phyloP scores from a whole-genome alignment of 2,888 invertebrate species.

The Heliconius hortense region DNA sequence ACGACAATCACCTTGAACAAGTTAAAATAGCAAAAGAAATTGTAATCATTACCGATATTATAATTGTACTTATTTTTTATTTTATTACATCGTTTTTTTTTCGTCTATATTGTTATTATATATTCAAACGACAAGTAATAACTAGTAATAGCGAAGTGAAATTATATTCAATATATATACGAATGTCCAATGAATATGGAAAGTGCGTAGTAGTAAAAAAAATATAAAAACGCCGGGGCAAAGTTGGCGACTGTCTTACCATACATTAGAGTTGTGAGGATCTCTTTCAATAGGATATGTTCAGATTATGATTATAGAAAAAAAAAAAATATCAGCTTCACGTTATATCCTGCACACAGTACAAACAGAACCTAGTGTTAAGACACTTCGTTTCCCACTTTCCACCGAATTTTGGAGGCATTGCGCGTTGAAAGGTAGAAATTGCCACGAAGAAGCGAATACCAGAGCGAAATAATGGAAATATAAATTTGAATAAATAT shows the following conservation, averaged over 20 bases:
- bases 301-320: too few relatives aligned
- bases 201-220: background rate
- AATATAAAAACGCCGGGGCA: background rate
- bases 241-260: background rate
- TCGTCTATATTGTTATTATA: background rate
- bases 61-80: background rate
- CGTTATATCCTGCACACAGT: too few relatives aligned
- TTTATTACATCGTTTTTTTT: background rate
- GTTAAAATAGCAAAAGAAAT: too few relatives aligned
- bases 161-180: background rate
- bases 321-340: too few relatives aligned
- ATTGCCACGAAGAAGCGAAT: too few relatives aligned
- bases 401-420: too few relatives aligned
- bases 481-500: too few relatives aligned
- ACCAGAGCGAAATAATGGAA: too few relatives aligned
- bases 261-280: background rate
- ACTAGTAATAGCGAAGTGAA: background rate
- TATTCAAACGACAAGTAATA: background rate
- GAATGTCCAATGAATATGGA: background rate
- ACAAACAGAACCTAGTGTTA: too few relatives aligned
- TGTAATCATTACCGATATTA: background rate
- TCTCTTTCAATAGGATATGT: too few relatives aligned
- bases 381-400: too few relatives aligned
- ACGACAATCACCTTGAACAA: background rate
- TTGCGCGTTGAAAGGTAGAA: too few relatives aligned